These are phyloP conservation scores for Scatophagus argus DNA, from an alignment of 2,113 vertebrate genomes.

Conservation along the genomic window DNA sequence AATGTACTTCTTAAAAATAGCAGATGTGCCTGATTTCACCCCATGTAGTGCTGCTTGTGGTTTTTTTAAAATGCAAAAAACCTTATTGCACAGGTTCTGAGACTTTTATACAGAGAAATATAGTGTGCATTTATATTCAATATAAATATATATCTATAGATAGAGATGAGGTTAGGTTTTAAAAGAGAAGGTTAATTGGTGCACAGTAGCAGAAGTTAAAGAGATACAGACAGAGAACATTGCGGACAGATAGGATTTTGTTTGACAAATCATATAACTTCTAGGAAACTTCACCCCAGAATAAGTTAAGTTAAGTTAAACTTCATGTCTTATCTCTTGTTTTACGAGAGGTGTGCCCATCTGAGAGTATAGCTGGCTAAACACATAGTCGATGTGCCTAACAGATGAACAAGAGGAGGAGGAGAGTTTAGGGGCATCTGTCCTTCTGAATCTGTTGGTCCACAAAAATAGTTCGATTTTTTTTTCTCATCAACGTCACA, in stretches of 20 bases:
- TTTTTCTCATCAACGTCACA: background rate
- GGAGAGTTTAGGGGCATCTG: background rate
- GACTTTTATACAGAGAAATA: background rate
- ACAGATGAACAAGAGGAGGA: background rate
- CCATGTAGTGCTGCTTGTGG: background rate
- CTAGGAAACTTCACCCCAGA: background rate
- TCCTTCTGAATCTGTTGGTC: background rate
- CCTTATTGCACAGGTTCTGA: background rate
- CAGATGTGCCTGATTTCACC: background rate
- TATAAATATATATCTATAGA: background rate
- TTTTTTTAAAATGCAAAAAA: background rate
- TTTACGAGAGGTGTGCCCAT: slow-evolving; percentile 57
- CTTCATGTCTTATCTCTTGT: slow-evolving; percentile 12
- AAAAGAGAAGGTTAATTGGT: background rate
- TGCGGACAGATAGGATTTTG: background rate
- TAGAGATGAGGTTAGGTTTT: background rate
- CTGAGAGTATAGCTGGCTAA: slow-evolving; percentile 30
- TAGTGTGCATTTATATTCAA: background rate
- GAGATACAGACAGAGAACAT: background rate
- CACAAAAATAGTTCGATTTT: background rate
- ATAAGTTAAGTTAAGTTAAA: slow-evolving; percentile 31
- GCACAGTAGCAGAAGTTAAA: background rate
- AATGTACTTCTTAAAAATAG: background rate
- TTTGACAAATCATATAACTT: background rate
- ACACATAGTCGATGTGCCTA: slow-evolving; percentile 4